These are phyloP conservation scores for Harpalus rufipes DNA, from an alignment of 2,888 invertebrate genomes.

Conservation along the genomic window DNA sequence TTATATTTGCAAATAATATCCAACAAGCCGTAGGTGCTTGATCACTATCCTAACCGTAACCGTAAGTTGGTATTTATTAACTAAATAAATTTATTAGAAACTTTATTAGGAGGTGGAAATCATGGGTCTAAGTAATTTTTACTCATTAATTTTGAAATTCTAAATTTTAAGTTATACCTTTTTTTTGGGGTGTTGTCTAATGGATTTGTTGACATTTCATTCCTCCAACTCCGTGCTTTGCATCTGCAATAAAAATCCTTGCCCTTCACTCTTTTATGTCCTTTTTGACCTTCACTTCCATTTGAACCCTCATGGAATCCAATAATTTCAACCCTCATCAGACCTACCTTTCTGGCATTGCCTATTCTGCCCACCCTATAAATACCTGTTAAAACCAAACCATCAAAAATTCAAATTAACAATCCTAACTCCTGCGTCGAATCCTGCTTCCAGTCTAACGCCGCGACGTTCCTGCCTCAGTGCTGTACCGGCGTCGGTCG, in stretches of 20 bases:
- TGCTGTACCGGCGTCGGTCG: constrained; percentile 71
- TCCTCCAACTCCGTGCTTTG: background rate
- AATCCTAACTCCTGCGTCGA: background rate
- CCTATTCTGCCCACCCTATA: background rate
- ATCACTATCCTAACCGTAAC: too few species aligned
- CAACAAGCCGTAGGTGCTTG: too few species aligned
- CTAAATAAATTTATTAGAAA: too few species aligned
- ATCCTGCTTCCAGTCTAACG: constrained; percentile 64
- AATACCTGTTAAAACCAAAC: constrained; percentile 1
- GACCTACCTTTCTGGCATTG: background rate
- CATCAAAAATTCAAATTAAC: background rate
- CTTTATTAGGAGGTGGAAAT: too few species aligned
- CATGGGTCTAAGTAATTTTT: too few species aligned
- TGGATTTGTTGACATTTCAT: background rate
- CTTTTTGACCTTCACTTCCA: background rate
- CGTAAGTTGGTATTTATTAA: too few species aligned
- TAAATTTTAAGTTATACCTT: too few species aligned
- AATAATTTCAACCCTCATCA: background rate
- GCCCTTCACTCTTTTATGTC: background rate
- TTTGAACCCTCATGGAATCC: background rate
- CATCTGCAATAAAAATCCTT: background rate
- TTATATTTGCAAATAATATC: too few species aligned
- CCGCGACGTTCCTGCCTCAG: constrained; percentile 72
- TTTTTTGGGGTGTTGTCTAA: background rate
- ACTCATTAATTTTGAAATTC: too few species aligned